Percentiles rank a stretch among this genome's conserved stretches.
Evolutionary conservation across 2,888 invertebrate species (phyloP).

Genomic region (Meta bourneti): DNA sequence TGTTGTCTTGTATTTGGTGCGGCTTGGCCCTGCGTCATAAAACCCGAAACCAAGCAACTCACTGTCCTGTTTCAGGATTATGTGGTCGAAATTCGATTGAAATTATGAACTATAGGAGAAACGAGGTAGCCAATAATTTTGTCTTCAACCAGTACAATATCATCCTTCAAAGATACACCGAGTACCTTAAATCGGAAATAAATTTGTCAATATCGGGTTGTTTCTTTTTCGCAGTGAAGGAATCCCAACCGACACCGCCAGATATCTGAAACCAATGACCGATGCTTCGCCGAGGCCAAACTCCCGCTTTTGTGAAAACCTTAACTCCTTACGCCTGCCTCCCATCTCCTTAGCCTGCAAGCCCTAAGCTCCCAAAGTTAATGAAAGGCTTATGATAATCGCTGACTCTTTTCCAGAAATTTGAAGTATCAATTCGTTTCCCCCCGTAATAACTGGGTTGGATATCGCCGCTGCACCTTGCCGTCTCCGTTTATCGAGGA

Average conservation of each 20-base stretch:
- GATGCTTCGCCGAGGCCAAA: not conserved
- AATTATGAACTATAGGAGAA: too few species aligned
- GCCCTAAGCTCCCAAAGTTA: constrained; percentile 31
- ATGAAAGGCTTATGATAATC: constrained; percentile 74
- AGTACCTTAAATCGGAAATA: not conserved
- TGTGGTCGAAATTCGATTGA: too few species aligned
- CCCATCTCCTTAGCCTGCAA: constrained; percentile 10
- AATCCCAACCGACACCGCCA: not conserved
- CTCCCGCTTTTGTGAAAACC: constrained; percentile 6
- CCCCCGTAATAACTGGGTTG: constrained; percentile 53
- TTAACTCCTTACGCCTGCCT: constrained; percentile 23
- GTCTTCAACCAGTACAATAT: too few species aligned
- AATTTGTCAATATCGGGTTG: not conserved
- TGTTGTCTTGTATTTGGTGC: too few species aligned
- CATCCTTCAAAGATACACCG: too few species aligned
- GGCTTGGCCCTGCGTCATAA: too few species aligned
- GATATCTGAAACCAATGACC: not conserved
- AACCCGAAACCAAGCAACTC: too few species aligned
- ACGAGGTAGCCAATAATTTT: too few species aligned
- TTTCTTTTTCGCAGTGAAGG: not conserved
- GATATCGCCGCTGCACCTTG: constrained; percentile 45
- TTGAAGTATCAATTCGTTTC: constrained; percentile 73
- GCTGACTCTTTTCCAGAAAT: constrained; percentile 65
- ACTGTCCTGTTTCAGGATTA: too few species aligned
- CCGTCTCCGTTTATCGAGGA: constrained; percentile 50